Conservation (phyloP, 2,797 vertebrate species). For the Kryptopterus vitreolus region DNA sequence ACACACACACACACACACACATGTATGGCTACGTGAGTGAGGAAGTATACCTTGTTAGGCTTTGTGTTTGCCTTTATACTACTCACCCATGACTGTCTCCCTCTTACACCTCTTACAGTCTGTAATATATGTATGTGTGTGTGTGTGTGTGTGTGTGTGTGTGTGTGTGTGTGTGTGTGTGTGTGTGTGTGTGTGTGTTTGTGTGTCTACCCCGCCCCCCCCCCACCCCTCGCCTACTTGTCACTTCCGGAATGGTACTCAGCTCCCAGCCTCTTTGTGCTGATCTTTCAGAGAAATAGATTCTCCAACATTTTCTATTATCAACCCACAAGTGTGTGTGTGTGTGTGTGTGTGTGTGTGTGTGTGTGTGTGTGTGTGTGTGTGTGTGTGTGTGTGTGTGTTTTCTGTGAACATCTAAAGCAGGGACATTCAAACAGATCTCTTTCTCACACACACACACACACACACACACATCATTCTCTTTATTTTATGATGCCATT, state of each 20-base stretch:
- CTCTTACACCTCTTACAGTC: too few species aligned
- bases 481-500: neutral
- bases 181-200: conserved; percentile 9
- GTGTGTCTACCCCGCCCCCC: conserved; percentile 36
- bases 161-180: conserved; percentile 7
- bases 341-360: conserved; percentile 26
- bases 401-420: too few species aligned
- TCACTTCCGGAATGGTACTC: conserved; percentile 13
- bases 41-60: neutral
- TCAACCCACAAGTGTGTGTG: conserved; percentile 43
- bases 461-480: neutral
- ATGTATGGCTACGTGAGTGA: neutral
- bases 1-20: neutral
- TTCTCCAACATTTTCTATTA: conserved; percentile 35
- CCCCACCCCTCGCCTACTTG: neutral
- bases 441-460: too few species aligned
- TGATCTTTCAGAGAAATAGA: conserved; percentile 46
- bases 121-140: neutral
- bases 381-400: neutral
- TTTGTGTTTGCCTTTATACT: conserved; percentile 6
- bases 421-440: too few species aligned
- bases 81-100: conserved; percentile 12
- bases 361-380: conserved; percentile 16
- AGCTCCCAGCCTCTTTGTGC: conserved; percentile 56
- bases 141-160: neutral